Evolutionary conservation across 1,140 invertebrate species (phyloP), one percentile per base, ranked within the genome.

Genomic region (Cydia fagiglandana): DNA sequence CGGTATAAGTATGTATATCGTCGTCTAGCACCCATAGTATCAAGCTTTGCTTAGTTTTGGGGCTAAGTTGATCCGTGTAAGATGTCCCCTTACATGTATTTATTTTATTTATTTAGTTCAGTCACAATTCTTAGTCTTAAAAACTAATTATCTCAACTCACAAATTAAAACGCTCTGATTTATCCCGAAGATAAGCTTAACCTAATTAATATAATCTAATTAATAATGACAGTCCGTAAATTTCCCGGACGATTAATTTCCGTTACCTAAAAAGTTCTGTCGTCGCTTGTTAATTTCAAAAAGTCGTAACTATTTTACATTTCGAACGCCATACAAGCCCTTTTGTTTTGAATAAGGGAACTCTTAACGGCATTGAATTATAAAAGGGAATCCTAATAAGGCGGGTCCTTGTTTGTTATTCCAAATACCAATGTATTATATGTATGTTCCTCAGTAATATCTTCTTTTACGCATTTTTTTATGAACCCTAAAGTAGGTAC

Each of bases 321-420:
- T 61, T 24, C 0, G n/a, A 61, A 61, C 24, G 17, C 2, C n/a
- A 61, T 10, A 61, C 3, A 24, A 10, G 17, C 17, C 20, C 56
- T 61, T 61, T 24, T 24, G 6, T 12, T 7, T 12, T n/a, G 17
- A 61, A 24, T 12, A 10, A 17, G 3, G 56, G 7, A 61, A 61
- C 17, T 61, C 56, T 61, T 61, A 9, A 61, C 56, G 20, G 56
- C 12, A 24, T 61, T 61, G 56, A 24, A 24, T 61, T 61, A 61
- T 61, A 61, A 61, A 61, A 61, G 56, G 56, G 20, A 24, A 61
- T 61, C 56, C 20, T 61, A 61, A 61, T 61, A 61, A 61, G 56
- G 17, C 56, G 17, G 56, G 20, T 4, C 6, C 20, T 61, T 2
- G 7, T 9, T 10, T 61, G 56, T 61, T 10, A 12, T 61, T 61